Evolutionary conservation across 1,140 invertebrate species (phyloP).

Genomic region (Drosophila suzukii): DNA sequence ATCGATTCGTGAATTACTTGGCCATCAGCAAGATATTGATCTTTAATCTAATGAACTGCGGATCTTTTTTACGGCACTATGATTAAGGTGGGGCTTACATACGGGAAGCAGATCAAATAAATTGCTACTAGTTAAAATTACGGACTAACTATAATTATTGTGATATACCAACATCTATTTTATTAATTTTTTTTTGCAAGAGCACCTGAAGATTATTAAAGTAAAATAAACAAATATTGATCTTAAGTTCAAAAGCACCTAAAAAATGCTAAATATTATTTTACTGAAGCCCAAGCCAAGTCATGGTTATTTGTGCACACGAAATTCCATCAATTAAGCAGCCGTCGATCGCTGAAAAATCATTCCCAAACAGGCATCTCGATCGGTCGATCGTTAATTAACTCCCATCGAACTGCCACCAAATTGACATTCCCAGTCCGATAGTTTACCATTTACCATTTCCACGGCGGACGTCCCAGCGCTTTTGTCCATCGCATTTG

Average conservation of each 20-base stretch:
- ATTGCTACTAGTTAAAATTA: no score
- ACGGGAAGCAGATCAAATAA: not conserved
- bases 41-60: slow-evolving; percentile 15
- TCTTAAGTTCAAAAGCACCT: not conserved
- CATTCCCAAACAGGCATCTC: slow-evolving; percentile 44
- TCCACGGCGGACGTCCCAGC: slow-evolving; percentile 7
- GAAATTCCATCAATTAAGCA: slow-evolving; percentile 43
- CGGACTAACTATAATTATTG: not conserved
- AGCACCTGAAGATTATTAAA: no score
- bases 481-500: slow-evolving; percentile 34
- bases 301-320: slow-evolving; percentile 12
- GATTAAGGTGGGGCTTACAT: not conserved
- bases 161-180: no score
- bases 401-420: slow-evolving; percentile 58
- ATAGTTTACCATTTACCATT: slow-evolving; percentile 43
- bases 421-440: slow-evolving; percentile 61
- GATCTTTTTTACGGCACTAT: slow-evolving; percentile 8
- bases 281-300: not conserved
- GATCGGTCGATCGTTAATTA: slow-evolving; percentile 69
- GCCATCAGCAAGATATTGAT: slow-evolving; percentile 1
- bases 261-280: not conserved
- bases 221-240: not conserved
- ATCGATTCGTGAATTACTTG: slow-evolving; percentile 17
- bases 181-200: no score
- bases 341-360: slow-evolving; percentile 30